phyloP scores from a whole-genome alignment of 2,797 vertebrate species.

The Syncerus caffer region DNA sequence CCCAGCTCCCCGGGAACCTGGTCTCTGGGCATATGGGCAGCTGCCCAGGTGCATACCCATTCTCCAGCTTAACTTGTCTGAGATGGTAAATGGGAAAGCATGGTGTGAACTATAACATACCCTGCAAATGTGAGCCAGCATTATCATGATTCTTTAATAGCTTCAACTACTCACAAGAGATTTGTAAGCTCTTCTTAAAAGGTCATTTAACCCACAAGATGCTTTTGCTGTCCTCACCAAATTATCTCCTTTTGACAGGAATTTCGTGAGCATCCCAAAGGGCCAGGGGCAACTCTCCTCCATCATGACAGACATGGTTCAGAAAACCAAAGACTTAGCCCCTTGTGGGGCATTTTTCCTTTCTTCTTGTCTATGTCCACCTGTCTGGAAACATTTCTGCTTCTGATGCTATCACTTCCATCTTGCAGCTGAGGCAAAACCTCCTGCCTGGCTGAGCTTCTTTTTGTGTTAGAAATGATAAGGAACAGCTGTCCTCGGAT shows the following conservation, averaged over 20 bases:
- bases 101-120: not conserved
- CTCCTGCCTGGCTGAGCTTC: constrained; percentile 11
- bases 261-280: not conserved
- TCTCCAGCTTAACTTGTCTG: not conserved
- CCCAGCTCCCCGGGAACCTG: not conserved
- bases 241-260: not conserved
- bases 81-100: not conserved
- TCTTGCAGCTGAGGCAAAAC: constrained; percentile 25
- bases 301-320: not conserved
- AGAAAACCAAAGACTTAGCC: not conserved
- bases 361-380: not conserved
- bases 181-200: not conserved
- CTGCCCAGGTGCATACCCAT: not conserved
- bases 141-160: not conserved
- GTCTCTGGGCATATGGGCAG: not conserved
- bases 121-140: not conserved
- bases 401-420: not conserved
- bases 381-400: not conserved
- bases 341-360: not conserved
- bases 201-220: not conserved
- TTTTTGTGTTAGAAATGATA: constrained; percentile 44
- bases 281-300: not conserved
- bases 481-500: constrained; percentile 70
- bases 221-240: not conserved
- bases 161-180: not conserved